phyloP scores from a whole-genome alignment of 2,888 invertebrate genomes.

The Dastarcus helophoroides region DNA sequence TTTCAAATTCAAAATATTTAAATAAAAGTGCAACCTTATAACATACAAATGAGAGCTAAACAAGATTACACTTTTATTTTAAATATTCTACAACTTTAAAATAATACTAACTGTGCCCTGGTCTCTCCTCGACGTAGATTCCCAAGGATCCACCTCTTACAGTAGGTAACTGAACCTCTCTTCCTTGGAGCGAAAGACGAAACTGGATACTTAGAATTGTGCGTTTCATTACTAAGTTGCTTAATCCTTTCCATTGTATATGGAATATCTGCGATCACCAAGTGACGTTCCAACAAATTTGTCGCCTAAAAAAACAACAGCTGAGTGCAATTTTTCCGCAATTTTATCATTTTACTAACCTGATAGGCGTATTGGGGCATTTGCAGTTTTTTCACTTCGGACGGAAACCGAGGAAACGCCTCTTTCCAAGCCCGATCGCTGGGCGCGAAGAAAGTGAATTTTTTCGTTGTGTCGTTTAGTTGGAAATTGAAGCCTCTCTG shows the following conservation, averaged over 20 bases:
- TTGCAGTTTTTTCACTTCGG: slow-evolving; percentile 74
- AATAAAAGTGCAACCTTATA: no score
- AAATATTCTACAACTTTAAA: no score
- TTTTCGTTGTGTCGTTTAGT: slow-evolving; percentile 60
- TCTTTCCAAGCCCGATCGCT: slow-evolving; percentile 81
- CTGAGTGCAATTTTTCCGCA: no score
- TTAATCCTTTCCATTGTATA: slow-evolving; percentile 72
- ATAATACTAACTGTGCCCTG: slow-evolving; percentile 54
- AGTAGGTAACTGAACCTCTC: slow-evolving; percentile 55
- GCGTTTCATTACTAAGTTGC: slow-evolving; percentile 55
- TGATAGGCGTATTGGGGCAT: slow-evolving; percentile 71
- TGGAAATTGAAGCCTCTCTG: slow-evolving; percentile 67
- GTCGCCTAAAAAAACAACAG: slow-evolving; percentile 49
- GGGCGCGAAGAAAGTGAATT: slow-evolving; percentile 87
- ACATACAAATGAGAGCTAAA: no score
- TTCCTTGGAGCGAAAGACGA: slow-evolving; percentile 15
- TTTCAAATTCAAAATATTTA: no score
- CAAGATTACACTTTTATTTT: no score
- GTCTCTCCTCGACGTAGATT: slow-evolving; percentile 60
- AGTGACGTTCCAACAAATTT: slow-evolving; percentile 77
- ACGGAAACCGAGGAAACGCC: slow-evolving; percentile 62
- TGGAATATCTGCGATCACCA: slow-evolving; percentile 67
- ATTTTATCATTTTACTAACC: slow-evolving; percentile 42
- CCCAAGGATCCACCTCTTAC: slow-evolving; percentile 56
- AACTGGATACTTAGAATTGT: no score